phyloP scores from a whole-genome alignment of 2,113 vertebrate species.

The Scartelaos histophorus region DNA sequence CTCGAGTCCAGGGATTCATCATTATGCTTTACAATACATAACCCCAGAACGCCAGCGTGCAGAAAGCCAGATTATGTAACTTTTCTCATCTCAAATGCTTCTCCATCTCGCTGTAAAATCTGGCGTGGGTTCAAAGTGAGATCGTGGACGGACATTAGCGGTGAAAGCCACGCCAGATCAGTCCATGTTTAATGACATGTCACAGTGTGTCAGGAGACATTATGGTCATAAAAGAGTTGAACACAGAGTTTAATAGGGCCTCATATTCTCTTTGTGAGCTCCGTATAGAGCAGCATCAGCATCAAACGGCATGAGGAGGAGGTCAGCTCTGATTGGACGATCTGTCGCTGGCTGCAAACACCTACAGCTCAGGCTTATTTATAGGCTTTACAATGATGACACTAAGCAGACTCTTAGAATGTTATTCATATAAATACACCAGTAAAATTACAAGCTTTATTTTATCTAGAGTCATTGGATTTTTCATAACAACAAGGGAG shows the following conservation, averaged over 20 bases:
- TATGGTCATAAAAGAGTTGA: constrained; percentile 13
- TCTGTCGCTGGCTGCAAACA: constrained; percentile 9
- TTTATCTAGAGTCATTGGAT: no score
- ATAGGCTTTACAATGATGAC: not conserved
- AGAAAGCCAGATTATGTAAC: not conserved
- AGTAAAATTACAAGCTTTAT: no score
- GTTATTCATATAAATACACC: no score
- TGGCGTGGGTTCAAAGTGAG: not conserved
- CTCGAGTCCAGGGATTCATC: no score
- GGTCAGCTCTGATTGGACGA: constrained; percentile 34
- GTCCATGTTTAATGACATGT: constrained; percentile 23
- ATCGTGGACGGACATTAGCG: not conserved
- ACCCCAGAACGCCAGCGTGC: not conserved
- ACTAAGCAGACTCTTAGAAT: no score
- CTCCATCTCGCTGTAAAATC: not conserved
- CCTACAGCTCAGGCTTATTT: not conserved
- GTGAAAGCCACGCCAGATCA: constrained; percentile 2
- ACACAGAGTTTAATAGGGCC: not conserved
- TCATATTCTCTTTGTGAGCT: constrained; percentile 6
- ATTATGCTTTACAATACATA: no score
- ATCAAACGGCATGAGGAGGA: constrained; percentile 33
- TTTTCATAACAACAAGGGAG: no score
- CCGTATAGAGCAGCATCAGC: constrained; percentile 22
- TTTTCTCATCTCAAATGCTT: not conserved
- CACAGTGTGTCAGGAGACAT: constrained; percentile 27